Evolutionary conservation across 2,797 vertebrate species (phyloP).

Genomic region (Margarornis squamiger): DNA sequence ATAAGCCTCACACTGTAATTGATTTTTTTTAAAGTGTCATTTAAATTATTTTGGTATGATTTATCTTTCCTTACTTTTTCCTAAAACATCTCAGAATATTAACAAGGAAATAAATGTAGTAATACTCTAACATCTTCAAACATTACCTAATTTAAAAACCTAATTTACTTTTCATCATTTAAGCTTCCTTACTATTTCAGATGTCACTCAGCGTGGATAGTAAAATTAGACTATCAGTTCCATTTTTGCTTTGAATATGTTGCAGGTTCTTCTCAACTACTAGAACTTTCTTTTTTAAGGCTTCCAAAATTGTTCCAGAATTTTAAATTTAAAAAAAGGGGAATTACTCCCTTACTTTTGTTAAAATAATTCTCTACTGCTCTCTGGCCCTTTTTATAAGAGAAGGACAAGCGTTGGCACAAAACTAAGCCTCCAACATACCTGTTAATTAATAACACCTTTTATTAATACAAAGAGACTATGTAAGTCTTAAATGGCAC

Average conservation of each 20-base stretch:
- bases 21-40: not conserved
- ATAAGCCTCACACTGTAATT: not conserved
- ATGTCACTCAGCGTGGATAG: slow-evolving; percentile 18
- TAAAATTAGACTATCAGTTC: slow-evolving; percentile 44
- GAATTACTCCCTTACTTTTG: not conserved
- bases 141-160: slow-evolving; percentile 46
- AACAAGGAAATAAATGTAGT: slow-evolving; percentile 44
- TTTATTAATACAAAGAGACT: not conserved
- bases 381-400: not conserved
- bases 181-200: not conserved
- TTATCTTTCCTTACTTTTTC: slow-evolving; percentile 34
- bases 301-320: not conserved
- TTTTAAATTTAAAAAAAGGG: not conserved
- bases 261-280: not conserved
- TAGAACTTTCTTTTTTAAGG: not conserved
- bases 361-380: not conserved
- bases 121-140: slow-evolving; percentile 40
- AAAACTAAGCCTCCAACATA: not conserved
- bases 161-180: slow-evolving; percentile 45
- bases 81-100: slow-evolving; percentile 38
- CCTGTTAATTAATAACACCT: not conserved
- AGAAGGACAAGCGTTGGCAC: not conserved
- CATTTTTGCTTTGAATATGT: not conserved
- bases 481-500: not conserved
- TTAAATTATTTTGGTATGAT: slow-evolving; percentile 43